Percentiles rank a stretch among this genome's conserved stretches.
These are phyloP conservation scores for Clavelina lepadiformis DNA, from an alignment of 23 tunicate species.

Conservation along the genomic window DNA sequence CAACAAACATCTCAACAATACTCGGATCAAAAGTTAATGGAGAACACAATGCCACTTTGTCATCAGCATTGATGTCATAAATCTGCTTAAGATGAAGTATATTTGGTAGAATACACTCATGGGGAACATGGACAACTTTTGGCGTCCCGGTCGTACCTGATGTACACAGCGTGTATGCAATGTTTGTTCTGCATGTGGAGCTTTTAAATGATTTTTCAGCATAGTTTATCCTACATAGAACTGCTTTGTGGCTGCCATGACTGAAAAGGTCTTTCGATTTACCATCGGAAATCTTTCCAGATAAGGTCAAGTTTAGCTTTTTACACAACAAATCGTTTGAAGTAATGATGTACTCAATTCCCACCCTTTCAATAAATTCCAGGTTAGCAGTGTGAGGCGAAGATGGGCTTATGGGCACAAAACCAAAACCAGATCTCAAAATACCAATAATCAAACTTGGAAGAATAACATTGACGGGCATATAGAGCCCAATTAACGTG, in stretches of 20 bases:
- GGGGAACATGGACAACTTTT: slow-evolving; percentile 61
- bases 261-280: background rate
- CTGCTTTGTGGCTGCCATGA: background rate
- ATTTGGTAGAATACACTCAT: slow-evolving; percentile 67
- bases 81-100: slow-evolving; percentile 42
- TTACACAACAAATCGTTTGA: background rate
- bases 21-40: slow-evolving; percentile 85
- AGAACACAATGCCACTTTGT: slow-evolving; percentile 68
- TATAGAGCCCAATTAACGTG: slow-evolving; percentile 34
- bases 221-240: background rate
- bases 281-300: background rate
- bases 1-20: slow-evolving; percentile 74
- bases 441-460: slow-evolving; percentile 41
- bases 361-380: background rate
- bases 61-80: slow-evolving; percentile 11
- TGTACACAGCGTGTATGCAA: slow-evolving; percentile 56
- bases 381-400: background rate
- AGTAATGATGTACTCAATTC: slow-evolving; percentile 17
- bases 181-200: background rate
- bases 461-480: slow-evolving; percentile 14
- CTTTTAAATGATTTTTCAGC: background rate
- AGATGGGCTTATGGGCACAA: slow-evolving; percentile 31
- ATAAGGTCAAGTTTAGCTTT: background rate
- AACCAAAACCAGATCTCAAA: slow-evolving; percentile 29
- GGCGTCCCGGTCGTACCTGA: slow-evolving; percentile 84